These are phyloP conservation scores for Hymenochirus boettgeri DNA, from an alignment of 2,113 vertebrate species.

Conservation along the genomic window DNA sequence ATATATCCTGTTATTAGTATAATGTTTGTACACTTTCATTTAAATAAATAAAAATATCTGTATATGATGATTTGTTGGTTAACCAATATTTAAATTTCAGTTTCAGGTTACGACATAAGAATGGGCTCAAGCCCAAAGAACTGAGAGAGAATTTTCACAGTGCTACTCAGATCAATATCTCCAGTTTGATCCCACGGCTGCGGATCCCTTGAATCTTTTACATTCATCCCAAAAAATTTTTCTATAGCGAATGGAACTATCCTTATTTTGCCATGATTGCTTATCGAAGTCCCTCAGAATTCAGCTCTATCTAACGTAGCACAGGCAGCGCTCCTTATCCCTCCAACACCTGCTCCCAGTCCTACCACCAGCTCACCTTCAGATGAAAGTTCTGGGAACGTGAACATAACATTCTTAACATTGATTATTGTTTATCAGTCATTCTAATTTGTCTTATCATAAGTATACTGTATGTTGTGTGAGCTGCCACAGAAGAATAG, in stretches of 20 bases:
- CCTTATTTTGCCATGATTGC: constrained; percentile 53
- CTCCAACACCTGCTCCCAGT: constrained; percentile 3
- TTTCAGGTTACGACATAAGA: constrained; percentile 56
- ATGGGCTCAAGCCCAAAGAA: constrained; percentile 47
- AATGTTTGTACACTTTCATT: too few relatives aligned
- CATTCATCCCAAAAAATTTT: constrained; percentile 48
- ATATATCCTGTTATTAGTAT: too few relatives aligned
- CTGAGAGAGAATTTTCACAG: constrained; percentile 52
- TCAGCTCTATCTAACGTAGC: constrained; percentile 60
- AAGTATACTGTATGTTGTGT: too few relatives aligned
- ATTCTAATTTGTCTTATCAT: too few relatives aligned
- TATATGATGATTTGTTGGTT: too few relatives aligned
- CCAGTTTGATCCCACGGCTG: constrained; percentile 43
- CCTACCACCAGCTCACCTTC: background rate
- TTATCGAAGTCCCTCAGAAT: constrained; percentile 16
- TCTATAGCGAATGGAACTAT: constrained; percentile 41
- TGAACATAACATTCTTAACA: too few relatives aligned
- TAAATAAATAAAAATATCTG: too few relatives aligned
- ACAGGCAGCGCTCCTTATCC: constrained; percentile 44
- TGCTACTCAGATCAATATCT: constrained; percentile 46
- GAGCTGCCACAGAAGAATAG: too few relatives aligned
- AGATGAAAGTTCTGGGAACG: too few relatives aligned
- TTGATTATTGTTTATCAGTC: too few relatives aligned
- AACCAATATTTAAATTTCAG: too few relatives aligned
- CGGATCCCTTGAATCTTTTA: constrained; percentile 53